Evolutionary conservation across 2,797 vertebrate genomes (phyloP).

Genomic region (Pipistrellus pipistrellus): DNA sequence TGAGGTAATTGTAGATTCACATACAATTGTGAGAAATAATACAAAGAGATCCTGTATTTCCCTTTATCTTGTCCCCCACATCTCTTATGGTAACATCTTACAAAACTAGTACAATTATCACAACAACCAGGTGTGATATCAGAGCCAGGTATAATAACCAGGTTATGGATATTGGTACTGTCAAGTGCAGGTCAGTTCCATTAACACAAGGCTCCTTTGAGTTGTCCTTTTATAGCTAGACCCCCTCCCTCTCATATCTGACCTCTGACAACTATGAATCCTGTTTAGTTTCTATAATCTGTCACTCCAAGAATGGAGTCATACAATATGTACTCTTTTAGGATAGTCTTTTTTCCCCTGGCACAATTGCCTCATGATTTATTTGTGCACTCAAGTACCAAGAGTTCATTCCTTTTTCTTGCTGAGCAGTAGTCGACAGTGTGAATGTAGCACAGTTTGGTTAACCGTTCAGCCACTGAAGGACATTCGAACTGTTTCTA

Average conservation of each 20-base stretch:
- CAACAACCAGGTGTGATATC: not conserved
- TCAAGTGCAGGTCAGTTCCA: not conserved
- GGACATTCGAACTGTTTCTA: not conserved
- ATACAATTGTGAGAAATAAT: not conserved
- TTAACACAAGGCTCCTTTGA: not conserved
- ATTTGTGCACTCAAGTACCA: not conserved
- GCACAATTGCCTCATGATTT: not conserved
- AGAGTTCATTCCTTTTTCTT: not conserved
- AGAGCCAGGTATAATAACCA: not conserved
- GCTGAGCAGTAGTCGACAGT: not conserved
- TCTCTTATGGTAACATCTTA: not conserved
- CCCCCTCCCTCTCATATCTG: not conserved
- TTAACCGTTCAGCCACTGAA: not conserved
- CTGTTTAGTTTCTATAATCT: constrained; percentile 22
- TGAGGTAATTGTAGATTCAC: not conserved
- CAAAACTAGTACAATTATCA: not conserved
- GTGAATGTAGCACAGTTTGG: not conserved
- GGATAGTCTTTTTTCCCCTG: not conserved
- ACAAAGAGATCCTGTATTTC: not conserved
- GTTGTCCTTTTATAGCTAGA: not conserved
- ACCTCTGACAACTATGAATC: not conserved
- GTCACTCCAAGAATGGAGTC: constrained; percentile 42
- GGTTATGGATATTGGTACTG: not conserved
- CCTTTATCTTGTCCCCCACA: not conserved
- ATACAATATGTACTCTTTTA: not conserved